Evolutionary conservation across 2,888 invertebrate genomes (phyloP).

Genomic region (Aleiodes leptofemur): DNA sequence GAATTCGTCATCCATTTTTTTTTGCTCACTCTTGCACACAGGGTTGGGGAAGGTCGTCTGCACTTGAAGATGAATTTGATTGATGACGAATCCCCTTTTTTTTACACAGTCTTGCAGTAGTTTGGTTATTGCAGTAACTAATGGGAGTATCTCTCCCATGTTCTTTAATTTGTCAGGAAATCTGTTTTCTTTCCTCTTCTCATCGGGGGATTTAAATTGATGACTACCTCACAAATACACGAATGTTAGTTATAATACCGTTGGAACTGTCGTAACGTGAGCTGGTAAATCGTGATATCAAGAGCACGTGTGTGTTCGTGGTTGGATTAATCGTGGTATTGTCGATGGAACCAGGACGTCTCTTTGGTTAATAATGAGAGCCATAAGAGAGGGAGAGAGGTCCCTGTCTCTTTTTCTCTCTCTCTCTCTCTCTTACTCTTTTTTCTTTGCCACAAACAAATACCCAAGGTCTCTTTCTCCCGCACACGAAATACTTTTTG

Average conservation of each 20-base stretch:
- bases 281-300: conserved; percentile 34
- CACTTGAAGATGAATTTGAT: not conserved
- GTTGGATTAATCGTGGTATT: conserved; percentile 41
- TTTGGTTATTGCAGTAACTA: not conserved
- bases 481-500: not conserved
- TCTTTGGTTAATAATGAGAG: conserved; percentile 43
- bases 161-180: conserved; percentile 36
- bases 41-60: conserved; percentile 32
- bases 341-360: conserved; percentile 37
- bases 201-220: conserved; percentile 30
- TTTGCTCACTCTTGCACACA: not conserved
- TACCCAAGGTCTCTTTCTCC: conserved; percentile 19
- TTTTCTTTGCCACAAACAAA: conserved; percentile 21
- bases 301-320: conserved; percentile 38
- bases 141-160: not conserved
- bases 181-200: conserved; percentile 12
- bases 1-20: conserved; percentile 39
- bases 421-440: not conserved
- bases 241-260: conserved; percentile 35
- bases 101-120: no score
- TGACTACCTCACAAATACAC: conserved; percentile 28
- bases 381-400: conserved; percentile 24
- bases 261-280: conserved; percentile 42
- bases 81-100: not conserved
- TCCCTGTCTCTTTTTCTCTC: no score